These are phyloP conservation scores for Drosophila longiperda DNA, from an alignment of 2,888 invertebrate species.

Conservation along the genomic window DNA sequence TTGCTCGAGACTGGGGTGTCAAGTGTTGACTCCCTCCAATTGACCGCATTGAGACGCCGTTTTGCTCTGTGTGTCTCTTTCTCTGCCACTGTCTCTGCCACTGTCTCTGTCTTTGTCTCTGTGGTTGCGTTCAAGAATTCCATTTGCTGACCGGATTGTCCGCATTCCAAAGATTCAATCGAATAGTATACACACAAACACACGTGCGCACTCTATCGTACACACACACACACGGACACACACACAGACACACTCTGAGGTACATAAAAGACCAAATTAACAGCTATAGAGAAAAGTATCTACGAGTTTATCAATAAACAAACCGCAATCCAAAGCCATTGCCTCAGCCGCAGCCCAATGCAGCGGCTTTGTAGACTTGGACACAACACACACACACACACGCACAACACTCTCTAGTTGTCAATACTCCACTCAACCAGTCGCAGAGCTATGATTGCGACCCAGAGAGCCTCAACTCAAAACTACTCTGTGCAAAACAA, in stretches of 20 bases:
- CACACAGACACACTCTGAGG: slow-evolving; percentile 28
- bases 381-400: slow-evolving; percentile 27
- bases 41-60: slow-evolving; percentile 65
- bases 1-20: slow-evolving; percentile 47
- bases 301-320: slow-evolving; percentile 76
- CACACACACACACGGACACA: slow-evolving; percentile 17
- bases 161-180: slow-evolving; percentile 82
- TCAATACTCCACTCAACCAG: slow-evolving; percentile 59
- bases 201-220: slow-evolving; percentile 25
- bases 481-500: slow-evolving; percentile 41
- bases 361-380: slow-evolving; percentile 46
- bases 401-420: slow-evolving; percentile 30
- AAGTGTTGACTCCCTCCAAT: slow-evolving; percentile 66
- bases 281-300: slow-evolving; percentile 74
- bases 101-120: slow-evolving; percentile 28
- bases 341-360: slow-evolving; percentile 52
- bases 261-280: slow-evolving; percentile 79
- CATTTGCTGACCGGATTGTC: slow-evolving; percentile 83
- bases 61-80: slow-evolving; percentile 35
- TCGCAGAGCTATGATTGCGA: slow-evolving; percentile 33
- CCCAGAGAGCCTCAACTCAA: slow-evolving; percentile 47
- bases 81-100: neutral
- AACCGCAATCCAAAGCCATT: slow-evolving; percentile 65
- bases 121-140: slow-evolving; percentile 77
- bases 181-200: slow-evolving; percentile 61